Base-by-base conservation (phyloP, 2,888 invertebrate species). In the Drosophila setosimentum region DNA sequence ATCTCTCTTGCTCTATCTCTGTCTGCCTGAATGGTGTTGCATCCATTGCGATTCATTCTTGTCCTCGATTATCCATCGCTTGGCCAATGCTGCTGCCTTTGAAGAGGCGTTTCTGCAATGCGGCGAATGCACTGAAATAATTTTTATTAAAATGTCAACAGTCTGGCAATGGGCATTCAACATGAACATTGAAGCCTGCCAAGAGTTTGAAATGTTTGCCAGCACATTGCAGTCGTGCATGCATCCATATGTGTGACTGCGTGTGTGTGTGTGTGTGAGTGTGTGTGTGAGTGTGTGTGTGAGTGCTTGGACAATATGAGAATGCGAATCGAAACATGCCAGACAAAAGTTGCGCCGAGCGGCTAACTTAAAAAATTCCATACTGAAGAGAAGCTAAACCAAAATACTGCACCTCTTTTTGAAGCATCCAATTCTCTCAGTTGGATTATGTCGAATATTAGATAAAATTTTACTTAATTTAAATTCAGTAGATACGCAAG, bases 61-160 rank as follows among this genome's bases (percentile, higher is more conserved):
- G 3, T n/a, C 11, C 24, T 37, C 27, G 55, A 3, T 50, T 7
- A 42, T 48, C 40, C 50, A 59, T 60, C 35, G 33, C 49, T 57
- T 51, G 49, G 42, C 49, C 68, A 48, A 45, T 30, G 49, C 27
- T 57, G 40, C 40, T 21, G 55, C 40, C 55, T 71, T 63, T 80
- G 80, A 48, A 77, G 73, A 62, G 78, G 68, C 64, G 65, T 49
- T 82, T 64, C 89, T 89, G 89, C 83, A 84, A 82, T 87, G 83
- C 88, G 88, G 69, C 88, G 88, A 78, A 76, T 76, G 72, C 80
- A 82, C 64, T 82, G 73, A 78, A 86, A 89, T 86, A 86, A 86
- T 88, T 86, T 86, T 86, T 86, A 86, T 86, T 87, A 89, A 86
- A 86, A 89, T 90, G 90, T 90, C 86, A 86, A 86, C 86, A 86